These are phyloP conservation scores for Drosophila auraria DNA, from an alignment of 1,140 invertebrate species.

Conservation along the genomic window DNA sequence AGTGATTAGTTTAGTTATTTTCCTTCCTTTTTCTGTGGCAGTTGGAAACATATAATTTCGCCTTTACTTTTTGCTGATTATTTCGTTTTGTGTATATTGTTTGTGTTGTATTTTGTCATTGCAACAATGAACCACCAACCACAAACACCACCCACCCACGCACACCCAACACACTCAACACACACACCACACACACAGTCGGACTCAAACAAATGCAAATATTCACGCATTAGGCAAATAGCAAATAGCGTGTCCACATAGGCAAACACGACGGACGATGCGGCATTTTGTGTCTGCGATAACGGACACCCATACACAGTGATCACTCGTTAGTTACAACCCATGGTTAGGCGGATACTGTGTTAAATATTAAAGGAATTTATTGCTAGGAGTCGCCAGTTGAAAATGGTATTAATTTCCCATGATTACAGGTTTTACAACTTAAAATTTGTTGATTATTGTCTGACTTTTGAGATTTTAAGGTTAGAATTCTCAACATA, in stretches of 20 bases:
- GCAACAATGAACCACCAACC: constrained; percentile 33
- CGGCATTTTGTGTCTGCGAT: constrained; percentile 8
- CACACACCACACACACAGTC: constrained; percentile 2
- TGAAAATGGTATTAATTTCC: too few relatives aligned
- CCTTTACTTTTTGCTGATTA: constrained; percentile 38
- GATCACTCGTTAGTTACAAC: not conserved
- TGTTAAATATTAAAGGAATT: not conserved
- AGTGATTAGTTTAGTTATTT: constrained; percentile 6
- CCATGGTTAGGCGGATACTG: too few relatives aligned
- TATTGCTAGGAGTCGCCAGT: too few relatives aligned
- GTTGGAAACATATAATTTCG: constrained; percentile 36
- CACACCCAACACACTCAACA: constrained; percentile 20
- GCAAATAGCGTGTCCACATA: constrained; percentile 9
- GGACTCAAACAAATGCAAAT: constrained; percentile 17
- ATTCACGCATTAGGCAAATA: constrained; percentile 28
- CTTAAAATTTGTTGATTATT: too few relatives aligned
- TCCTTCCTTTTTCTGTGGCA: constrained; percentile 19
- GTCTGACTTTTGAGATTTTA: too few relatives aligned
- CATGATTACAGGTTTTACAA: too few relatives aligned
- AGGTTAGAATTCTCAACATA: too few relatives aligned
- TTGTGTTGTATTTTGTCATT: constrained; percentile 42
- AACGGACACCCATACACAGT: not conserved
- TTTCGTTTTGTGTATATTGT: constrained; percentile 31
- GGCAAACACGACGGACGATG: constrained; percentile 14
- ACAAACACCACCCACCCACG: constrained; percentile 39